Evolutionary conservation across 2,888 invertebrate genomes (phyloP).

Genomic region (Caenorhabditis doughertyi): DNA sequence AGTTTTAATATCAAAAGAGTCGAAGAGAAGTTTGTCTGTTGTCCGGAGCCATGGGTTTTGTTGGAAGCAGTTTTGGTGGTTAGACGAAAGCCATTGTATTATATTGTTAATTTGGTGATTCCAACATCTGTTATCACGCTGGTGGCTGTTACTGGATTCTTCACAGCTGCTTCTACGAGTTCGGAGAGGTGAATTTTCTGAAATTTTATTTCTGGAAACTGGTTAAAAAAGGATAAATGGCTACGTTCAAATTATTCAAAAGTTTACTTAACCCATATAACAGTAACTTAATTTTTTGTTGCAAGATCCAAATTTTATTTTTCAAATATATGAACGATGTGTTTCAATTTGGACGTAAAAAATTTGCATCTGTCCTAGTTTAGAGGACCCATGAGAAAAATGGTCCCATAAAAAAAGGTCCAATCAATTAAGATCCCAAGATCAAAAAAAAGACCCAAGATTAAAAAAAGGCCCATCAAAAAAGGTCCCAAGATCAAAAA

Average conservation of each 20-base stretch:
- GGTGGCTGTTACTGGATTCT: constrained; percentile 84
- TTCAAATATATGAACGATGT: too few relatives aligned
- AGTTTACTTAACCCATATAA: too few relatives aligned
- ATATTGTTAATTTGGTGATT: constrained; percentile 81
- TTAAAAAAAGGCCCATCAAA: too few relatives aligned
- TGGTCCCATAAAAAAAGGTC: too few relatives aligned
- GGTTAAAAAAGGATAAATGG: neutral
- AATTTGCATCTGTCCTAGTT: too few relatives aligned
- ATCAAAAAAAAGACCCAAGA: too few relatives aligned
- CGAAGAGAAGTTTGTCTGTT: constrained; percentile 81
- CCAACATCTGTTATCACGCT: constrained; percentile 84
- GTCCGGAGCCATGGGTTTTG: constrained; percentile 82
- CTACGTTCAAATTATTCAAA: neutral
- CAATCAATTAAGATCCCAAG: too few relatives aligned
- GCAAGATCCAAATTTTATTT: too few relatives aligned
- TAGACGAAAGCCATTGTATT: constrained; percentile 80
- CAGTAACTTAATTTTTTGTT: too few relatives aligned
- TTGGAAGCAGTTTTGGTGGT: constrained; percentile 80
- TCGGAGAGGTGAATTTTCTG: constrained; percentile 78
- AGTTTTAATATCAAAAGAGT: constrained; percentile 78
- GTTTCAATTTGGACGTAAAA: too few relatives aligned
- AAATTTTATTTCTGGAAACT: neutral
- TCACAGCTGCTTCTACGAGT: constrained; percentile 84
- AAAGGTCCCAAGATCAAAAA: too few relatives aligned
- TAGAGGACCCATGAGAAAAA: too few relatives aligned